These are phyloP conservation scores for Loris lydekkerianus DNA, from an alignment of 2,797 vertebrate genomes.

Conservation along the genomic window DNA sequence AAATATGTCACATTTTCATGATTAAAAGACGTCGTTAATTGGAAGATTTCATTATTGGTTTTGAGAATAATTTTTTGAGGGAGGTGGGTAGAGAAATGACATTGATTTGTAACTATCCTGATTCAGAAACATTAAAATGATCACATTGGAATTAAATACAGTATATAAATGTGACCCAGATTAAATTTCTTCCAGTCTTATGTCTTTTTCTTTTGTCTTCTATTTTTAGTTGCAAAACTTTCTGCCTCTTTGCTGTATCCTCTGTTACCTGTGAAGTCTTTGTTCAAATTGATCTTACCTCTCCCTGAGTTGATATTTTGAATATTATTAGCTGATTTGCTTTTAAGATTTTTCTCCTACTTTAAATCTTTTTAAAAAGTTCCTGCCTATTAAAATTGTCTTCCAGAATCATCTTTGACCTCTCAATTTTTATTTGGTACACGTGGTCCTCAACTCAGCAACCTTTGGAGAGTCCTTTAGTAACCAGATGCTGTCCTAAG, in stretches of 20 bases:
- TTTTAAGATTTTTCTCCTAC: slow-evolving; percentile 52
- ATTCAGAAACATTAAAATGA: slow-evolving; percentile 53
- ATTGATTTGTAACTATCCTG: slow-evolving; percentile 37
- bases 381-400: slow-evolving; percentile 50
- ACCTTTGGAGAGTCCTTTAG: slow-evolving; percentile 41
- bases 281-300: slow-evolving; percentile 44
- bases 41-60: slow-evolving; percentile 45
- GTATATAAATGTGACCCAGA: slow-evolving; percentile 47
- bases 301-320: slow-evolving; percentile 58
- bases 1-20: slow-evolving; percentile 13
- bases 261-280: slow-evolving; percentile 62
- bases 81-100: slow-evolving; percentile 31
- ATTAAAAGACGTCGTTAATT: slow-evolving; percentile 55
- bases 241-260: slow-evolving; percentile 36
- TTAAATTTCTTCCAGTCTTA: slow-evolving; percentile 62
- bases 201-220: slow-evolving; percentile 48
- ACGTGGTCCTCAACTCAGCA: slow-evolving; percentile 28
- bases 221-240: slow-evolving; percentile 43
- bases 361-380: slow-evolving; percentile 60
- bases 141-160: slow-evolving; percentile 52
- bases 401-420: slow-evolving; percentile 28
- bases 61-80: slow-evolving; percentile 38
- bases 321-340: slow-evolving; percentile 54
- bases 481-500: slow-evolving; percentile 11
- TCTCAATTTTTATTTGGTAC: slow-evolving; percentile 61